These are phyloP conservation scores for Calcarius lapponicus DNA, from an alignment of 2,797 vertebrate species.

Conservation along the genomic window DNA sequence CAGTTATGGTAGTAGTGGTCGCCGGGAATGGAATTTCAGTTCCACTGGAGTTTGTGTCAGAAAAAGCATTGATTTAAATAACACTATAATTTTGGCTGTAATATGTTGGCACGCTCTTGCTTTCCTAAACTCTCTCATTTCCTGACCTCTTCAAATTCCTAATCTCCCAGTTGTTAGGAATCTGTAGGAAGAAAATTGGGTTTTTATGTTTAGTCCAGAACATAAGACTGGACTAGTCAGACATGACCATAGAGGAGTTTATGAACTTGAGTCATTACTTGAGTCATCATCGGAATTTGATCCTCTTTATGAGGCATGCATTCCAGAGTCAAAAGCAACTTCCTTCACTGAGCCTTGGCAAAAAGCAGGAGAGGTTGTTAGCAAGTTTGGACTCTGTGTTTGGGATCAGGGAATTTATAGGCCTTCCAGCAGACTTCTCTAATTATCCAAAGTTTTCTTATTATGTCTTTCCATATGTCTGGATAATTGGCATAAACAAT, in stretches of 20 bases:
- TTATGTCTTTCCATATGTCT: neutral
- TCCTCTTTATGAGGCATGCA: neutral
- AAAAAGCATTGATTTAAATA: neutral
- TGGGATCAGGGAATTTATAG: neutral
- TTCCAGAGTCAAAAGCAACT: neutral
- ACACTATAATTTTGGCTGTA: neutral
- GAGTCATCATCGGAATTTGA: neutral
- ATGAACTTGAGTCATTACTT: neutral
- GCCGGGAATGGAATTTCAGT: neutral
- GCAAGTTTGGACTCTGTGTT: neutral
- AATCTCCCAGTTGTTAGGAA: neutral
- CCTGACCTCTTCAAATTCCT: neutral
- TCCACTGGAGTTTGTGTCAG: neutral
- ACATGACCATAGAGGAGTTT: neutral
- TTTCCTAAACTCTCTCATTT: neutral
- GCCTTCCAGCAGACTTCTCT: neutral
- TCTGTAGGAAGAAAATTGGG: neutral
- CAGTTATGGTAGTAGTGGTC: neutral
- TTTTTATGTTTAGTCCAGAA: neutral
- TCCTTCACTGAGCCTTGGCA: neutral
- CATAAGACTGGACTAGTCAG: neutral
- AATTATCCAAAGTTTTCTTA: conserved; percentile 8
- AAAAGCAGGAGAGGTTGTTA: neutral
- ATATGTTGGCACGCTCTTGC: neutral
- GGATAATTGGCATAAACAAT: neutral